phyloP scores from a whole-genome alignment of 2,888 invertebrate genomes.

The Priocnemis perturbator region DNA sequence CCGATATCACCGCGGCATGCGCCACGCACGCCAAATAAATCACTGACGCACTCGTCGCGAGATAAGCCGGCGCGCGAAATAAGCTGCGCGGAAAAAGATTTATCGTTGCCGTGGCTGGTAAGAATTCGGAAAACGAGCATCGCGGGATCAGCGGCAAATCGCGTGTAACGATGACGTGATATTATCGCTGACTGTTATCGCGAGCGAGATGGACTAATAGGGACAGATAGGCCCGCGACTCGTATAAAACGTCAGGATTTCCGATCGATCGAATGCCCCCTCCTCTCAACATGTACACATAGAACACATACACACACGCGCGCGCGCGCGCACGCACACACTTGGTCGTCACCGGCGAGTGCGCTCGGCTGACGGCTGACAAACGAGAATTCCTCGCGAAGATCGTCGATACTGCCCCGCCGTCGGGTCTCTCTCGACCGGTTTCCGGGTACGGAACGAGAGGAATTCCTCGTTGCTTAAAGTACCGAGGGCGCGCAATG shows the following conservation, averaged over 20 bases:
- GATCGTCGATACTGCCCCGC: conserved; percentile 46
- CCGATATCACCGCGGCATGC: too few relatives aligned
- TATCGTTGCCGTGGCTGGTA: not conserved
- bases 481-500: conserved; percentile 15
- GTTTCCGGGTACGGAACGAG: conserved; percentile 50
- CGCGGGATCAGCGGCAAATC: conserved; percentile 37
- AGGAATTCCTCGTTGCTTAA: conserved; percentile 40
- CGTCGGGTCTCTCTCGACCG: conserved; percentile 39
- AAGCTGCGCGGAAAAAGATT: conserved; percentile 16
- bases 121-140: conserved; percentile 10
- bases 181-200: conserved; percentile 31
- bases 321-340: conserved; percentile 20
- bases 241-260: conserved; percentile 42
- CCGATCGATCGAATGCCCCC: conserved; percentile 39
- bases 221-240: conserved; percentile 37
- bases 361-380: conserved; percentile 52
- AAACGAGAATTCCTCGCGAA: conserved; percentile 55
- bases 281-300: not conserved
- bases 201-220: conserved; percentile 43
- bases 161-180: conserved; percentile 42
- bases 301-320: too few relatives aligned
- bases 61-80: conserved; percentile 1
- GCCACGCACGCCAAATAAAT: too few relatives aligned
- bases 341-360: conserved; percentile 49
- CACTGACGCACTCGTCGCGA: not conserved